Conservation (phyloP, 2,888 invertebrate species). For the Luperina nickerlii region DNA sequence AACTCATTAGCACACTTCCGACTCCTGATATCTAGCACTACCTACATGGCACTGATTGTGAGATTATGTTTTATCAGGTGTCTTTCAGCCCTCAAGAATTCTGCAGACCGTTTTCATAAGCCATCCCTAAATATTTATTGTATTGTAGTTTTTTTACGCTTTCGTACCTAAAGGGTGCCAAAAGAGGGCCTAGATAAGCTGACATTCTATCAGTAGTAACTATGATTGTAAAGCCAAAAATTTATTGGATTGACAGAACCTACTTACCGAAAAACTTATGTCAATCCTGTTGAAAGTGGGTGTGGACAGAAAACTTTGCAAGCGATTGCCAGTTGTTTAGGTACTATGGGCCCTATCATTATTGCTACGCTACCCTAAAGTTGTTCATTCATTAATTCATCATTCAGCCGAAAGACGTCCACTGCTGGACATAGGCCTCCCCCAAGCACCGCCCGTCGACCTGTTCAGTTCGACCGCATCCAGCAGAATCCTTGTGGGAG, state of each 20-base stretch:
- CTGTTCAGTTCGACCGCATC: neutral
- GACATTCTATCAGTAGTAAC: neutral
- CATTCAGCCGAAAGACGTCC: neutral
- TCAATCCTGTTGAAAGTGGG: neutral
- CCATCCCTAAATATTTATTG: neutral
- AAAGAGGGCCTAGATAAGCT: neutral
- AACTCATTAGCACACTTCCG: slow-evolving; percentile 41
- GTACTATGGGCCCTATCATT: neutral
- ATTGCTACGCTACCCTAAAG: neutral
- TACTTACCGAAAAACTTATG: neutral
- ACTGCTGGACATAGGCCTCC: neutral
- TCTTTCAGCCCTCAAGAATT: neutral
- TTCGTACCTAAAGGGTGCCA: neutral
- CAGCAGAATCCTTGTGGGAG: no score
- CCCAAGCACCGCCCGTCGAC: neutral
- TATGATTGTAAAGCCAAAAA: neutral
- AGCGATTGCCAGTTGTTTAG: neutral
- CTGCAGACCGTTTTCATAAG: neutral
- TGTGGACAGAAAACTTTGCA: no score
- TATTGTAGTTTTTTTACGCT: neutral
- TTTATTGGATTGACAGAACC: neutral
- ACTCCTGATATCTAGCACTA: slow-evolving; percentile 16
- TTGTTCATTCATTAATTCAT: neutral
- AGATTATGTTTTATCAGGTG: slow-evolving; percentile 9
- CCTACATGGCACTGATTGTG: neutral